phyloP scores from a whole-genome alignment of 2,113 vertebrate species.

The Astatoreochromis straeleni region DNA sequence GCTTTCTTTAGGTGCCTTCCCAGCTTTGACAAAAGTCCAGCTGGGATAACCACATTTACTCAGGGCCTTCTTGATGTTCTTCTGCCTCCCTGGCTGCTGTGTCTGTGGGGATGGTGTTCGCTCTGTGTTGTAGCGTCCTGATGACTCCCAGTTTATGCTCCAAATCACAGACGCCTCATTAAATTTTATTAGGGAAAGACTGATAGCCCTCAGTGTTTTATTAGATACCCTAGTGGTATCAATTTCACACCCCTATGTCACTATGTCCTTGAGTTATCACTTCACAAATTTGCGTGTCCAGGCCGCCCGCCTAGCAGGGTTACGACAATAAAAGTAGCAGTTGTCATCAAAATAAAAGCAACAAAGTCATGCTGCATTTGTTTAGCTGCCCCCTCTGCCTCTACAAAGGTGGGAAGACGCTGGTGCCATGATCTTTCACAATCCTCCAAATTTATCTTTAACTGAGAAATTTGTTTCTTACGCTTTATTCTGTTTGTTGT shows the following conservation, averaged over 20 bases:
- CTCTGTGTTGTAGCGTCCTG: not conserved
- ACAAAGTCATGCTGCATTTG: not conserved
- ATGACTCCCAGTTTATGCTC: fast-evolving
- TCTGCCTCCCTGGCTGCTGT: not conserved
- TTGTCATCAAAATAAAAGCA: not conserved
- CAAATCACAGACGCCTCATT: not conserved
- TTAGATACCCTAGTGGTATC: not conserved
- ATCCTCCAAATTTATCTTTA: not conserved
- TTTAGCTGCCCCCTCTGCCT: not conserved
- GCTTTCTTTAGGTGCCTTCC: no score
- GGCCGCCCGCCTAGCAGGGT: not conserved
- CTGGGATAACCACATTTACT: no score
- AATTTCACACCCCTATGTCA: not conserved
- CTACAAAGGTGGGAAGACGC: not conserved
- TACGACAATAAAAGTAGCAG: not conserved
- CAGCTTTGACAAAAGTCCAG: no score
- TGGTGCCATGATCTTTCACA: not conserved
- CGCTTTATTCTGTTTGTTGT: not conserved
- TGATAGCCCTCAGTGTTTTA: not conserved
- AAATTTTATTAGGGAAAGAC: not conserved
- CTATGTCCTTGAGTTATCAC: not conserved
- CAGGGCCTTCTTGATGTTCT: not conserved
- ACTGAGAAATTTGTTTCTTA: not conserved
- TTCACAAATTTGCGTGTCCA: not conserved
- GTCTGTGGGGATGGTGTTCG: not conserved